Evolutionary conservation across 1,140 invertebrate genomes (phyloP), one percentile per base, ranked within the genome.

Genomic region (Aphidius gifuensis): DNA sequence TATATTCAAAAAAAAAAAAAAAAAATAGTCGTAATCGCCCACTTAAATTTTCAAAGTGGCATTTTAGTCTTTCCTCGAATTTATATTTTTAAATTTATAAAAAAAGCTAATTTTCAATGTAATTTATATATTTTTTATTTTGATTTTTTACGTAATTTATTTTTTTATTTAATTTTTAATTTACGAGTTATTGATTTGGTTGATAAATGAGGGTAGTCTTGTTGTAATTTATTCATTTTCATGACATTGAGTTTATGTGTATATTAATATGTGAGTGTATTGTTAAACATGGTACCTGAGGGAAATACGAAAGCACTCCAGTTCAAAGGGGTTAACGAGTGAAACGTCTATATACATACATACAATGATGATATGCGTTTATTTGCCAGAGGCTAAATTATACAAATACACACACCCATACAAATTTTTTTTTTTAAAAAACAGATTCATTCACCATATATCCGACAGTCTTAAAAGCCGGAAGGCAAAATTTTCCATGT

Each of bases 311-410:
- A 38, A 38, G 53, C 9, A 43, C n/a, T 40, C 4, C 39, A 55
- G 53, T 55, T 55, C 53, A 55, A 55, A 55, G 53, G 53, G 53
- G 53, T 55, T 55, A 55, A 55, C 53, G 53, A 55, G 53, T 55
- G 53, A 55, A 55, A 42, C 53, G 53, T 55, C 39, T 44, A 9
- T 44, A 44, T 44, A 44, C 43, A 44, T 55, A 55, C 53, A 53
- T 40, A 23, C 9, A 55, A 11, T 5, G 43, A 44, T n/a, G 39
- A 55, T 40, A 23, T 23, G 3, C 23, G 3, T 23, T 23, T 23
- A 23, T 23, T 23, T 23, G 23, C 23, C 23, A 23, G 23, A 23
- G 23, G 23, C 23, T n/a, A n/a, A n/a, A n/a, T n/a, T n/a, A 23
- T 23, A 23, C 23, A 23, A 23, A 23, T 23, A 23, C 23, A 23